Conservation (phyloP, 2,888 invertebrate species). For the Glyphotaelius pellucidus region DNA sequence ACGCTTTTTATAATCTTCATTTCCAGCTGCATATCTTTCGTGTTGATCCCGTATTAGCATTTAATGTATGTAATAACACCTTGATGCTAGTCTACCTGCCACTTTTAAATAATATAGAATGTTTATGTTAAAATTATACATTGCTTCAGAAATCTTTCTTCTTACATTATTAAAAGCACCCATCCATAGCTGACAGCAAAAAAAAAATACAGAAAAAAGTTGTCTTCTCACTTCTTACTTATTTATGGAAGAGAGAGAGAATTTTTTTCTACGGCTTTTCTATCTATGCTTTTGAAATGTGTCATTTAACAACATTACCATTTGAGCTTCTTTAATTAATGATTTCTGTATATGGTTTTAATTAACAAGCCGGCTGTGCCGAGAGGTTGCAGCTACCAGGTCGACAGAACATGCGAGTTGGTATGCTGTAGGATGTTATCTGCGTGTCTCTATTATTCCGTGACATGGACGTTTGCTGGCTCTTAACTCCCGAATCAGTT, state of each 20-base stretch:
- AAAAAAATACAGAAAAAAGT: neutral
- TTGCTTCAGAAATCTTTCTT: neutral
- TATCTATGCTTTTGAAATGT: neutral
- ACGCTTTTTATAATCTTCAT: neutral
- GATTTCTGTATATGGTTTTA: conserved; percentile 42
- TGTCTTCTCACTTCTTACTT: neutral
- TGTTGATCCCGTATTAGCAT: neutral
- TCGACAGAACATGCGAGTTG: neutral
- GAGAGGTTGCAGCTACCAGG: neutral
- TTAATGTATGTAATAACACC: neutral
- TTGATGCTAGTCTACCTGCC: neutral
- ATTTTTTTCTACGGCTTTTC: neutral
- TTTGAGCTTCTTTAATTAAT: neutral
- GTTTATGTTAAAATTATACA: neutral
- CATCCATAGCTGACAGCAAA: neutral
- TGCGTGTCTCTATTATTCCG: conserved; percentile 18
- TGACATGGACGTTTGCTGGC: conserved; percentile 17
- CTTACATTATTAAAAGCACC: neutral
- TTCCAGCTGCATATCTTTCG: neutral
- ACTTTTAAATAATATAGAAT: neutral
- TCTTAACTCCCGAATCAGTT: conserved; percentile 25
- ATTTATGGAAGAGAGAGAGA: neutral
- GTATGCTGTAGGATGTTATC: conserved; percentile 18
- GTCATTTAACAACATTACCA: neutral
- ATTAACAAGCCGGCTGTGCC: conserved; percentile 28